Percentiles rank a stretch among this genome's conserved stretches.
Evolutionary conservation across 2,113 vertebrate genomes (phyloP).

Genomic region (Scatophagus argus): DNA sequence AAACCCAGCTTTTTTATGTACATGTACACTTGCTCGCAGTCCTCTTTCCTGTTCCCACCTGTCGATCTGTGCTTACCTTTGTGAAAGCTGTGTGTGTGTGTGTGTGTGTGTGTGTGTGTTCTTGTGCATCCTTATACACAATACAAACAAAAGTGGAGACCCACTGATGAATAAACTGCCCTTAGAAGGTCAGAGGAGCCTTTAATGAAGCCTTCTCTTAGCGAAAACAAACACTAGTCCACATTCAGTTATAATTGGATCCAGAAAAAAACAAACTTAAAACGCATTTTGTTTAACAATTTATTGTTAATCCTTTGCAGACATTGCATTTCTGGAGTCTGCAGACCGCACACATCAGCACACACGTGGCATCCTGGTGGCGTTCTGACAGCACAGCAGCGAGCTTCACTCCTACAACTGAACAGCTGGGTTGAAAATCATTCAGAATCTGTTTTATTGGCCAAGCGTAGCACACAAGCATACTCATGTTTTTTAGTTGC

Average conservation of each 20-base stretch:
- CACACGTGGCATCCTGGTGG: conserved; percentile 30
- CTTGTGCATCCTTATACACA: neutral
- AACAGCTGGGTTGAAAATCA: neutral
- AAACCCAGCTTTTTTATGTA: neutral
- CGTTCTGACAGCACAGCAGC: conserved; percentile 10
- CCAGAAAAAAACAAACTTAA: neutral
- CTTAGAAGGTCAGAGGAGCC: neutral
- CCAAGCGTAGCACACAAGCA: too few species aligned
- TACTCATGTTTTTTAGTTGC: too few species aligned
- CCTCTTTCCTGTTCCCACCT: neutral
- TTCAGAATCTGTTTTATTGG: too few species aligned
- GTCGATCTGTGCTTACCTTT: neutral
- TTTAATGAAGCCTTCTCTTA: neutral
- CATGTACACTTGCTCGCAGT: neutral
- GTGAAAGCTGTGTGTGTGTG: too few species aligned
- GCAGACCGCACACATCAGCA: neutral
- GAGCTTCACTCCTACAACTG: neutral
- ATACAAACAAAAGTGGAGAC: neutral
- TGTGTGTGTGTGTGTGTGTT: too few species aligned
- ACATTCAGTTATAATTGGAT: neutral
- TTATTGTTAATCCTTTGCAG: conserved; percentile 20
- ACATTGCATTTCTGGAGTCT: neutral
- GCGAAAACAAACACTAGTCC: neutral
- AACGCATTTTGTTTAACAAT: neutral
- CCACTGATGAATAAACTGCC: too few species aligned